Evolutionary conservation across 1,140 invertebrate genomes (phyloP).

Genomic region (Homarus americanus): DNA sequence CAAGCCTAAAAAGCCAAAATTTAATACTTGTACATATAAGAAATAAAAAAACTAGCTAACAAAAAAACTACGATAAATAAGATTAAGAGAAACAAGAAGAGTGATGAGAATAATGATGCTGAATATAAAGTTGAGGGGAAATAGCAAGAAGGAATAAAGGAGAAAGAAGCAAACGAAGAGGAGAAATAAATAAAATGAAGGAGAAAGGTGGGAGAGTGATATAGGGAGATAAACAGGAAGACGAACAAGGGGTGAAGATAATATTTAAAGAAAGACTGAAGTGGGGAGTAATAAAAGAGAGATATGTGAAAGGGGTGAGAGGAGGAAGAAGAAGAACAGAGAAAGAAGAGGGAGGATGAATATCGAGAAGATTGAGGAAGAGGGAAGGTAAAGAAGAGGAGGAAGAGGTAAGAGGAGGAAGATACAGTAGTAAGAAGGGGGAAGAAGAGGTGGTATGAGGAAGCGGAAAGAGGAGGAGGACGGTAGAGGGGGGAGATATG

Average conservation of each 20-base stretch:
- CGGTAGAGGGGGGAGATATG: too few relatives aligned
- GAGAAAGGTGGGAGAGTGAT: not conserved
- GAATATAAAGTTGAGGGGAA: too few relatives aligned
- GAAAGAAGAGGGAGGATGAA: not conserved
- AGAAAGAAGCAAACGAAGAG: not conserved
- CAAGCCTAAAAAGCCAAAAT: too few relatives aligned
- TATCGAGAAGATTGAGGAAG: conserved; percentile 17
- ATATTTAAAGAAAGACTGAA: too few relatives aligned
- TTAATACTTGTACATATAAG: too few relatives aligned
- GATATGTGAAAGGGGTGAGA: too few relatives aligned
- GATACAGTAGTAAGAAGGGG: not conserved
- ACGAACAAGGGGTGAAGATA: too few relatives aligned
- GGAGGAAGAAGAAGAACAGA: not conserved
- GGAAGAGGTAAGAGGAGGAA: not conserved
- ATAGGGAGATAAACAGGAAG: not conserved
- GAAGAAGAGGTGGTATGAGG: not conserved
- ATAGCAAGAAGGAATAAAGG: not conserved
- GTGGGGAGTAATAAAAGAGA: too few relatives aligned
- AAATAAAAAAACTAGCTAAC: too few relatives aligned
- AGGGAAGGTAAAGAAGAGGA: not conserved
- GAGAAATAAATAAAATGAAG: not conserved
- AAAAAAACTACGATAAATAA: too few relatives aligned
- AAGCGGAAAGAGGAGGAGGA: not conserved
- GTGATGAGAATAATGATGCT: too few relatives aligned
- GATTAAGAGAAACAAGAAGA: too few relatives aligned